Evolutionary conservation across 1,140 invertebrate genomes (phyloP), one percentile per base, ranked within the genome.

Genomic region (Rhyzopertha dominica): DNA sequence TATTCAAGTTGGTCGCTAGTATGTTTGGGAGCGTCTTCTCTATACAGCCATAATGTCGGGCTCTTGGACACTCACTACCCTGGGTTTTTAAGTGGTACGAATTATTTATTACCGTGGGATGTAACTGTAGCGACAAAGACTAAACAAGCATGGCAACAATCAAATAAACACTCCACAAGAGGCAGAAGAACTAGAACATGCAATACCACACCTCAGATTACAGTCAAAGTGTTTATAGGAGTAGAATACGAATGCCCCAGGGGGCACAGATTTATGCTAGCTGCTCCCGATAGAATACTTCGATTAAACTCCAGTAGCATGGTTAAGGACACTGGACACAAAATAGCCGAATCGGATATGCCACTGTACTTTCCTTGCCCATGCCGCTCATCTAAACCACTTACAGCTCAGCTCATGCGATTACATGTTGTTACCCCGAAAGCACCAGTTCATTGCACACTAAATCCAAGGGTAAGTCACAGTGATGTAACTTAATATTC

Each of bases 211-310:
- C 67, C 58, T 10, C 64, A 61, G 55, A 81, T 94, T 58, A 84
- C 84, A 7, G 87, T 95, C 1, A 94, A 97, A 69, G 87, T 97
- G 47, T 99, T 95, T 63, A 81, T 98, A 47, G 95, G 95, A 1
- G 82, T 93, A 53, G 95, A 98, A 62, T 98, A 98, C 65, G 95
- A 98, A 70, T 99, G 96, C 74, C 85, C 88, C 0, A 66, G 89
- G 28, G 95, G 95, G 1, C 95, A 98, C 68, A 71, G 78, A 45
- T 98, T 98, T 68, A 95, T 98, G 81, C 84, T 90, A 62, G 85
- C 89, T 10, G 81, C 81, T 1, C 89, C 92, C 13, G 90, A 95
- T 55, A 86, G 85, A 60, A 79, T 95, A 17, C 68, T 95, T 10
- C 85, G 87, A 58, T 83, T 86, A 1, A 78, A 82, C 1, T 79